A percentile compares a stretch with the other conserved stretches of the same genome.
These are phyloP conservation scores for Pristionchus arcanus DNA, from an alignment of 2,888 invertebrate species.

Conservation along the genomic window DNA sequence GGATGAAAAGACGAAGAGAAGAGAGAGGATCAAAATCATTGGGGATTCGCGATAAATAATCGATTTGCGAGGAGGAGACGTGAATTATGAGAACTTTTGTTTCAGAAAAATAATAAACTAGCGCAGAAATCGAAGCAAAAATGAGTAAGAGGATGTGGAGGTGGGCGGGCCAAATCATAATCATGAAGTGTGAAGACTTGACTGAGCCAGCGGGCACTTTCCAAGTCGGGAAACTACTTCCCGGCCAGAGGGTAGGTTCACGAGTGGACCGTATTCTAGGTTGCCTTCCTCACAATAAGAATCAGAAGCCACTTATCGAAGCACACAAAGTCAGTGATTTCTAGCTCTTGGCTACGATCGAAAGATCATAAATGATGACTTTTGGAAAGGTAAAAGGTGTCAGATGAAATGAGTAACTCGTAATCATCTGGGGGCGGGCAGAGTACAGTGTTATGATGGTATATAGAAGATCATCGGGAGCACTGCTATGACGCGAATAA, in stretches of 20 bases:
- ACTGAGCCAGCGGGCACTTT: neutral
- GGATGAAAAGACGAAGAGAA: neutral
- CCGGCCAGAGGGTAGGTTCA: neutral
- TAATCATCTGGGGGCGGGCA: neutral
- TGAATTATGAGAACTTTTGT: neutral
- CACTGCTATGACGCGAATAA: neutral
- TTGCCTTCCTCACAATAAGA: no score
- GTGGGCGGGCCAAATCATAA: neutral
- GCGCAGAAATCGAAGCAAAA: neutral
- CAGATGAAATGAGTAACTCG: neutral
- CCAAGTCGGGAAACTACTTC: neutral
- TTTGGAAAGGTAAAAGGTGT: neutral
- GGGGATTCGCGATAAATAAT: constrained; percentile 15
- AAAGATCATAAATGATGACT: no score
- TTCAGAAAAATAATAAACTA: neutral
- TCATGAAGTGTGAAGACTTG: neutral
- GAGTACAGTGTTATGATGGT: neutral
- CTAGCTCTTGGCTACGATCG: no score
- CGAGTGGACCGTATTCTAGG: neutral
- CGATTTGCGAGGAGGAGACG: neutral
- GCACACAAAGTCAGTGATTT: no score
- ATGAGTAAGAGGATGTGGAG: neutral
- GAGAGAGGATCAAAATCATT: neutral
- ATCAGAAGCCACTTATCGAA: neutral
- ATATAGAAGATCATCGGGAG: neutral